Evolutionary conservation across 2,797 vertebrate genomes (phyloP).

Genomic region (Micrastur ruficollis): DNA sequence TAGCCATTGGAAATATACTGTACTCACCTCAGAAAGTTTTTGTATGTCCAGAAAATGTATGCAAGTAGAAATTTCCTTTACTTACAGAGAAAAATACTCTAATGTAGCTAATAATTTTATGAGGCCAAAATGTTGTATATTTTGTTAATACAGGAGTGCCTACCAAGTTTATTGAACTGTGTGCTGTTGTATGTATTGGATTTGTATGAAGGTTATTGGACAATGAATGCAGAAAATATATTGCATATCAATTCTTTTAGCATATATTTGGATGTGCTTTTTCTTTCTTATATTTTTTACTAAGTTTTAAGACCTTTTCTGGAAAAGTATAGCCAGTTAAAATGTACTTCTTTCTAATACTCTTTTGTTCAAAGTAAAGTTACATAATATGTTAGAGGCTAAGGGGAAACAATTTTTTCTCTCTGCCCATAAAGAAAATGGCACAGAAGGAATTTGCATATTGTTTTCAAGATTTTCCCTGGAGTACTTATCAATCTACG

Average conservation of each 20-base stretch:
- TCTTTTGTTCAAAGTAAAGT: background rate
- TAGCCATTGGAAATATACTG: background rate
- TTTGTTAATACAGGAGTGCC: background rate
- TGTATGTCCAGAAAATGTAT: background rate
- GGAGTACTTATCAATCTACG: background rate
- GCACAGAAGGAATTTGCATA: background rate
- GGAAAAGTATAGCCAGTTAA: background rate
- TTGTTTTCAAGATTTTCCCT: background rate
- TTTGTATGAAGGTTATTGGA: background rate
- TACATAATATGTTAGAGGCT: background rate
- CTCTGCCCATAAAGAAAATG: background rate
- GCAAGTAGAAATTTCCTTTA: background rate
- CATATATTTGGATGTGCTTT: background rate
- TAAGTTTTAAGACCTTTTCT: background rate
- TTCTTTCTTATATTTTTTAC: background rate
- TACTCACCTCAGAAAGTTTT: background rate
- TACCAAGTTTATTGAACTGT: background rate
- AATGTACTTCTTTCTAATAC: background rate
- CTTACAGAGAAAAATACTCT: background rate
- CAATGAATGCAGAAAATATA: background rate
- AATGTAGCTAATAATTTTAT: background rate
- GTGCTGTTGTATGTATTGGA: background rate
- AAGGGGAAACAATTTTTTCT: background rate
- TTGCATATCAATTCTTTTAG: fast-evolving
- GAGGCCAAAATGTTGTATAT: background rate